phyloP scores from a whole-genome alignment of 2,888 invertebrate genomes.

The Drosophila paracracens region DNA sequence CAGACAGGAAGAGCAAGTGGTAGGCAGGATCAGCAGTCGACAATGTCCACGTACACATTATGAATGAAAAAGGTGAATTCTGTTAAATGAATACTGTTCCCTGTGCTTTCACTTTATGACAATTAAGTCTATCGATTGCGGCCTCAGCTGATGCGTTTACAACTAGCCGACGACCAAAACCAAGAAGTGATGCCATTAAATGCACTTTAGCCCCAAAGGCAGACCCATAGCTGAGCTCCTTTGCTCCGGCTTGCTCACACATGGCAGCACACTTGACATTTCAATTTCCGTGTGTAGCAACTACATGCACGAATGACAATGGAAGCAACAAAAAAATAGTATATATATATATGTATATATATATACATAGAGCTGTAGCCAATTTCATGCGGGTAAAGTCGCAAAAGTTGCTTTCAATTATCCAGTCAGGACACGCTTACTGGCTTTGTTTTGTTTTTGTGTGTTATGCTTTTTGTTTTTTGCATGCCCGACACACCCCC shows the following conservation, averaged over 20 bases:
- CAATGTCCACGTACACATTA: slow-evolving; percentile 1
- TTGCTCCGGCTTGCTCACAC: slow-evolving; percentile 38
- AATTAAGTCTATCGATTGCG: slow-evolving; percentile 63
- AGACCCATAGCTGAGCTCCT: slow-evolving; percentile 1
- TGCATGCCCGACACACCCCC: slow-evolving; percentile 51
- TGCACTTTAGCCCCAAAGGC: slow-evolving; percentile 28
- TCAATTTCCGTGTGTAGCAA: slow-evolving; percentile 68
- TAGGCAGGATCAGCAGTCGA: neutral
- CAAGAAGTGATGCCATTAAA: slow-evolving; percentile 48
- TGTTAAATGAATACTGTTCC: slow-evolving; percentile 42
- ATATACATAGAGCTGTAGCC: slow-evolving; percentile 48
- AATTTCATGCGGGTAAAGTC: slow-evolving; percentile 70
- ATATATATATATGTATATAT: neutral
- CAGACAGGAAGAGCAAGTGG: neutral
- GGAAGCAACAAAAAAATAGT: slow-evolving; percentile 25
- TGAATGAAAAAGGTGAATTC: slow-evolving; percentile 25
- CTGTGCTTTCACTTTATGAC: slow-evolving; percentile 21
- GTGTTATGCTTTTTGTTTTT: slow-evolving; percentile 44
- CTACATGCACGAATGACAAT: slow-evolving; percentile 45
- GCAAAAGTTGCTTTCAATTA: slow-evolving; percentile 81
- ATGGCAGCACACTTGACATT: slow-evolving; percentile 69
- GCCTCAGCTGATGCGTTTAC: slow-evolving; percentile 48
- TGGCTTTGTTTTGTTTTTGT: slow-evolving; percentile 57
- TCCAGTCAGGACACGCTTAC: slow-evolving; percentile 72
- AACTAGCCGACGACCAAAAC: slow-evolving; percentile 19